A percentile compares a stretch with the other conserved stretches of the same genome.
phyloP scores from a whole-genome alignment of 1,140 invertebrate species.

The Ips nitidus region DNA sequence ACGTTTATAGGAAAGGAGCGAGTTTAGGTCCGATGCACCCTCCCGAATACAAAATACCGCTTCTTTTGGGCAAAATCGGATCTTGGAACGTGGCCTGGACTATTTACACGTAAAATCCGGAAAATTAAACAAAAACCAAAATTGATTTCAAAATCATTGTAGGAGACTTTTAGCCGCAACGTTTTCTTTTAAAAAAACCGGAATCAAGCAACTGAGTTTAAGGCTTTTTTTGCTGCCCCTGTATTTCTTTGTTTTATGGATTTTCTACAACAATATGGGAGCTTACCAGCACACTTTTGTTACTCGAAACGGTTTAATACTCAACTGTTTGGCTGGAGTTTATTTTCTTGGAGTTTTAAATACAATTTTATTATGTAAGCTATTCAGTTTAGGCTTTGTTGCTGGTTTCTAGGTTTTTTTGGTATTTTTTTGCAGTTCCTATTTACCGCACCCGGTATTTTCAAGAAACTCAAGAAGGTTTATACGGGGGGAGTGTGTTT shows the following conservation, averaged over 20 bases:
- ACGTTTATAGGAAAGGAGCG: constrained; percentile 62
- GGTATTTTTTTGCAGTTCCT: constrained; percentile 61
- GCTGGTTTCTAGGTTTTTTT: neutral
- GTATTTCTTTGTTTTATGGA: constrained; percentile 75
- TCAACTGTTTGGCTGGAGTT: constrained; percentile 75
- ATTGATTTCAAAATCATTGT: constrained; percentile 42
- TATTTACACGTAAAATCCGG: constrained; percentile 70
- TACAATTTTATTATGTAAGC: constrained; percentile 78
- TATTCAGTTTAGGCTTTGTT: neutral
- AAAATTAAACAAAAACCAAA: constrained; percentile 1
- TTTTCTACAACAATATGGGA: constrained; percentile 75
- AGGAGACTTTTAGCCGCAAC: constrained; percentile 75
- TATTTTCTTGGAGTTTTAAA: constrained; percentile 80
- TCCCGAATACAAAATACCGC: constrained; percentile 53
- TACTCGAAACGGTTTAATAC: constrained; percentile 75
- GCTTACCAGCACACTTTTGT: constrained; percentile 73
- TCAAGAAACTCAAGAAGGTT: constrained; percentile 83
- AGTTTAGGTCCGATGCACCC: constrained; percentile 45
- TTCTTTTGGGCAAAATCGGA: constrained; percentile 73
- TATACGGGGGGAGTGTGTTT: constrained; percentile 83
- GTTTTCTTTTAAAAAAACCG: constrained; percentile 72
- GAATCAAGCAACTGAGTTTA: constrained; percentile 71
- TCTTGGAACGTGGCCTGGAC: constrained; percentile 71
- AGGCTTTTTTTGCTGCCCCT: constrained; percentile 75
- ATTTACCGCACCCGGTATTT: constrained; percentile 85